Evolutionary conservation across 2,888 invertebrate genomes (phyloP).

Genomic region (Cactoblastis cactorum): DNA sequence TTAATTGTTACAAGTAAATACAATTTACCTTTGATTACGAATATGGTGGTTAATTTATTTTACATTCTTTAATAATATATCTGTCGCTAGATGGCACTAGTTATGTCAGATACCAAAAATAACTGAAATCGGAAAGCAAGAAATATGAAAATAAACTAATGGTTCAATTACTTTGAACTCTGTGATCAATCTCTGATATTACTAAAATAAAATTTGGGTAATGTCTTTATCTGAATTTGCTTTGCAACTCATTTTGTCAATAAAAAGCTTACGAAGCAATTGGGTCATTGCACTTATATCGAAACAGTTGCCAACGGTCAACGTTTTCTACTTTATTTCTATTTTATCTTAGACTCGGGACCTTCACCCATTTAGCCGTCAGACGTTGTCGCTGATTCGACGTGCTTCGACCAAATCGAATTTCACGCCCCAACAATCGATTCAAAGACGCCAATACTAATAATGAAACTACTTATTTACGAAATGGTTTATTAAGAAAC

Average conservation of each 20-base stretch:
- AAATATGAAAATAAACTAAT: too few relatives aligned
- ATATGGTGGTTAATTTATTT: too few relatives aligned
- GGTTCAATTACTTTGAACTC: too few relatives aligned
- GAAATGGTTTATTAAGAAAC: constrained; percentile 75
- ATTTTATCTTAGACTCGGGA: constrained; percentile 39
- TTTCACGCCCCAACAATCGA: constrained; percentile 56
- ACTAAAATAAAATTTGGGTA: too few relatives aligned
- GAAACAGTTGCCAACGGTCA: constrained; percentile 30
- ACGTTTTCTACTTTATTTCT: constrained; percentile 44
- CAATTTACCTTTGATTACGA: too few relatives aligned
- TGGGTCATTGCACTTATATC: constrained; percentile 46
- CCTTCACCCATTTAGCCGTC: constrained; percentile 62
- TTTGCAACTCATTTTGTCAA: neutral
- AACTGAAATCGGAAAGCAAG: too few relatives aligned
- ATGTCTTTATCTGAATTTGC: neutral
- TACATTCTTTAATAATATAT: too few relatives aligned
- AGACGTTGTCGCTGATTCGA: constrained; percentile 44
- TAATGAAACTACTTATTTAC: constrained; percentile 64
- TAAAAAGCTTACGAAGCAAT: constrained; percentile 22
- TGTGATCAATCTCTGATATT: too few relatives aligned
- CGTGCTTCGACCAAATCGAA: constrained; percentile 46
- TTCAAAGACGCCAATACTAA: constrained; percentile 40
- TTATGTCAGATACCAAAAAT: too few relatives aligned
- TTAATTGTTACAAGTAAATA: too few relatives aligned
- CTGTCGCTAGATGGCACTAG: too few relatives aligned